Base-by-base conservation (phyloP, 2,888 invertebrate genomes). In the Andrena dorsata region DNA sequence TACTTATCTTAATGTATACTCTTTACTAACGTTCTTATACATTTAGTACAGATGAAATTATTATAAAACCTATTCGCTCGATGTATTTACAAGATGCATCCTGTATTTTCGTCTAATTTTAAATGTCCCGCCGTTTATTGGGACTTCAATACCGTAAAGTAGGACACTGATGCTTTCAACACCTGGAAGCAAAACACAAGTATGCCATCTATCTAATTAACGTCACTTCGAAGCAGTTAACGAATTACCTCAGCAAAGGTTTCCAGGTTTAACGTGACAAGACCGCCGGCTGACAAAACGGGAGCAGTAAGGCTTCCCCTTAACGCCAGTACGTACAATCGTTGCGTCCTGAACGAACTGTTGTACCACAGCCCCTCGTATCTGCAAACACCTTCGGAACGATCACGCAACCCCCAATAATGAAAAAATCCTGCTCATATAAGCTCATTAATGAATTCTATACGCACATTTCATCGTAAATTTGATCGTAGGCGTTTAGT, bases 141-240 rank as follows among this genome's bases (percentile, higher is more conserved):
- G 0, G 72, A 64, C 26, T 63, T 72, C 10, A 72, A 8, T 26
- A 72, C 53, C 6, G 72, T 72, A 10, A 61, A 72, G 32, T 72
- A 72, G 5, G 72, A 72, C 23, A 72, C n/a, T 0, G 30, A 53
- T 16, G 53, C 32, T 35, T 72, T 72, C 32, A 72, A 6, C 41
- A 41, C 41, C 41, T 41, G 41, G 16, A 41, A 41, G 13, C 4
- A 1, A 60, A 20, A n/a, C 26, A 56, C 23, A 56, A n/a, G 16
- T 5, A 35, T 35, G 20, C 2, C 4, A 6, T 65, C 4, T 16
- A 35, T 5, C 7, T 10, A 51, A 30, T 32, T 16, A 10, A 28
- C 41, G 13, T 4, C 41, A 13, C 13, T 16, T 41, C 13, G 13
- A 41, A 41, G 13, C 13, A 13, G 41, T 61, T n/a, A 16, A 30